phyloP scores from a whole-genome alignment of 1,140 invertebrate genomes.

The Harlomillsia oculata region DNA sequence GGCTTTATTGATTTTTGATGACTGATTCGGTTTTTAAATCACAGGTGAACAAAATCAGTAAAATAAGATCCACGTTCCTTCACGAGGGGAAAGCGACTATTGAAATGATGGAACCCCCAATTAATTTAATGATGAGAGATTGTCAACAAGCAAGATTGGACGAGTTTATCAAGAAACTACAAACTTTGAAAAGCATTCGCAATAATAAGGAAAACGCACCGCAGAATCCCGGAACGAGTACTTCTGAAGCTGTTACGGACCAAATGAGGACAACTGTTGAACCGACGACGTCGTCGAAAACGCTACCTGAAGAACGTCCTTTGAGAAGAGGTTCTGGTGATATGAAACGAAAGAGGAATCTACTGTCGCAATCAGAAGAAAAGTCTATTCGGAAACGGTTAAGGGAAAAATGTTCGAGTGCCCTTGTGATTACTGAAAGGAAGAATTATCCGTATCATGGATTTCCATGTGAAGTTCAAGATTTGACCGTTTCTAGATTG shows the following conservation, averaged over 20 bases:
- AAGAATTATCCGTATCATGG: slow-evolving; percentile 18
- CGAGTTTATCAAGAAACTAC: neutral
- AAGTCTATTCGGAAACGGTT: too few relatives aligned
- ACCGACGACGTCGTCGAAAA: neutral
- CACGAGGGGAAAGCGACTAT: slow-evolving; percentile 9
- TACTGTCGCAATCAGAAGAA: neutral
- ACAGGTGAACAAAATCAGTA: slow-evolving; percentile 7
- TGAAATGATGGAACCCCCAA: slow-evolving; percentile 12
- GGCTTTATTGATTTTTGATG: too few relatives aligned
- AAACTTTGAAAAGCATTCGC: neutral
- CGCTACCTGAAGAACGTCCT: neutral
- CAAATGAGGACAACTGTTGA: neutral
- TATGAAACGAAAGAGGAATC: neutral
- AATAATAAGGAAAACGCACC: neutral
- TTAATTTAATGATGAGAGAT: slow-evolving; percentile 15
- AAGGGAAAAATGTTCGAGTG: neutral
- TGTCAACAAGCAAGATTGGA: neutral
- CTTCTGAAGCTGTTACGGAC: neutral
- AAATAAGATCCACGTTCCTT: slow-evolving; percentile 6
- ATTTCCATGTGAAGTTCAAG: neutral
- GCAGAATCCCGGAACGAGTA: neutral
- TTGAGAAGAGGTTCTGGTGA: neutral
- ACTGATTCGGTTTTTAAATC: neutral
- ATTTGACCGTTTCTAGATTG: neutral
- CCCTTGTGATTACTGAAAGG: neutral